Base-by-base conservation (phyloP, 2,113 vertebrate species). In the Myrmecophaga tridactyla region DNA sequence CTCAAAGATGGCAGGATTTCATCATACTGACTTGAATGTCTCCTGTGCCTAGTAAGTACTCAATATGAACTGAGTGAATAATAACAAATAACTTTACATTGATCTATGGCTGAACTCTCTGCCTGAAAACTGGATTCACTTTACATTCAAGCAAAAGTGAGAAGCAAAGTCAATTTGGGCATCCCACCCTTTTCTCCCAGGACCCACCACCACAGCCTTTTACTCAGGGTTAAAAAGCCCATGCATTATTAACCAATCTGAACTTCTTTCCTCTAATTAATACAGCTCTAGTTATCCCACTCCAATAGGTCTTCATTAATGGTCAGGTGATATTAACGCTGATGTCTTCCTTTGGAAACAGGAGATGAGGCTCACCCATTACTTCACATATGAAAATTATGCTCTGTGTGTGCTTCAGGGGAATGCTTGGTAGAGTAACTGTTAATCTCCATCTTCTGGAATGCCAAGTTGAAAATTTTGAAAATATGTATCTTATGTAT, bases 11-110 rank as follows among this genome's bases (percentile, higher is more conserved):
- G 53, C 0, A 43, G 72, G 36, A 29, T 11, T 27, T 80, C 56
- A 29, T 21, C 18, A 25, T 21, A 46, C 0, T 10, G 3, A 31
- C 39, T 9, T 3, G 5, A 80, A 17, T 0, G 1, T 36, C 41
- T 86, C 53, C 29, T 36, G 31, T 36, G 39, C 39, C 41, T 60
- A 25, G 36, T 34, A 29, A 80, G 60, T 51, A 46, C 6, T 31
- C 84, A 53, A 3, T 5, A 48, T 1, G 17, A 43, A 92, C 36
- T 4, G 6, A 65, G 29, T 39, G 15, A 18, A 62, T 17, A 63
- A 27, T 60, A n/a, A 86, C 80, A 65, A 0, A n/a, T 41, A 94
- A 63, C 10, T 17, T 56, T 7, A 67, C 25, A 27, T 17, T 48
- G 23, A 39, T n/a, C 72, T 7, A 53, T 0, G 25, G 62, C 12